Evolutionary conservation across 2,113 vertebrate genomes (phyloP), one percentile per base, ranked within the genome.

Genomic region (Gambusia affinis): DNA sequence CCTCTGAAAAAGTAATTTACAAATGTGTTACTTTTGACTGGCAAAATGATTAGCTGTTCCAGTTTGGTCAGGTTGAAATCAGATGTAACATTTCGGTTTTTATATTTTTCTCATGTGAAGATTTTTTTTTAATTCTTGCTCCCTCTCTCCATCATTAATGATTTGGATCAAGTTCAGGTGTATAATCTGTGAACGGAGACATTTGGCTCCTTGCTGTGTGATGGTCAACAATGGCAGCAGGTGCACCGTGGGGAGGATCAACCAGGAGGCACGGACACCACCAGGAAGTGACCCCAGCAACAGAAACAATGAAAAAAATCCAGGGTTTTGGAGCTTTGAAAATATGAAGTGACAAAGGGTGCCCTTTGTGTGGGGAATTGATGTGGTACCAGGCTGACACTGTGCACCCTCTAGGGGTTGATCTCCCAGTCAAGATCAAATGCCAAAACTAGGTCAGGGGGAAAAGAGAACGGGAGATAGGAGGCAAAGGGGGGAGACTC

Each of bases 291-390:
- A 92, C 91, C 88, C 87, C 84, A 81, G 85, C 87, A 82, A 81
- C 82, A 70, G 37, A 82, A 89, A 91, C 81, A 86, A 91, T 87
- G 51, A 73, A 84, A 37, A 90, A 90, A 88, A 80, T 66, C 77
- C 73, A 33, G 87, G 79, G 61, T 91, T 92, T 87, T 85, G 89
- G 88, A 91, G 87, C 85, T 87, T 89, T 85, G 90, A 88, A 93
- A 93, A 95, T 94, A 85, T 94, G 92, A 95, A 94, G 93, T 94
- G 94, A 95, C 93, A 93, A 93, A 91, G 85, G 85, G 73, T 94
- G 91, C 84, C 94, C 93, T 93, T 94, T 93, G 93, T 92, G 89
- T 86, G 84, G 87, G 51, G 89, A 92, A 91, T 87, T 94, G 94
- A 94, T 84, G 84, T 88, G 91, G 90, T 79, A 78, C 80, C 64